Evolutionary conservation across 2,888 invertebrate genomes (phyloP).

Genomic region (Bombylius discolor): DNA sequence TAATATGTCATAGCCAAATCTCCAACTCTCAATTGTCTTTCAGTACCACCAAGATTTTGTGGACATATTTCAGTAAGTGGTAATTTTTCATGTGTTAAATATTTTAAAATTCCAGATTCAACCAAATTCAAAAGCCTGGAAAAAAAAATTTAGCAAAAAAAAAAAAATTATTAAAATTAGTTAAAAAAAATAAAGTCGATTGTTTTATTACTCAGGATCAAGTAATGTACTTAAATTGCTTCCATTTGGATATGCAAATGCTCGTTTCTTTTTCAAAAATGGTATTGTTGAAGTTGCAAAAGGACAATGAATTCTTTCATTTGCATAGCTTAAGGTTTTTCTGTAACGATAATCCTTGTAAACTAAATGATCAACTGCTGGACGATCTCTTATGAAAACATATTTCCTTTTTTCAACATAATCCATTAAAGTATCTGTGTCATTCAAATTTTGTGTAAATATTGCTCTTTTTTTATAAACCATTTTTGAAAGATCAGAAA

Average conservation of each 20-base stretch:
- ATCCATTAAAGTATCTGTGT: slow-evolving; percentile 33
- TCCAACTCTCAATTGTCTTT: slow-evolving; percentile 59
- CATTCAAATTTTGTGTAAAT: slow-evolving; percentile 31
- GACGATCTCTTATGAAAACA: slow-evolving; percentile 57
- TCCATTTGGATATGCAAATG: slow-evolving; percentile 55
- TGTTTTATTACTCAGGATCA: slow-evolving; percentile 49
- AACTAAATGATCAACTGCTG: slow-evolving; percentile 54
- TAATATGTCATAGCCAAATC: slow-evolving; percentile 70
- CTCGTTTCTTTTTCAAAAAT: slow-evolving; percentile 51
- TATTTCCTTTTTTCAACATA: slow-evolving; percentile 39
- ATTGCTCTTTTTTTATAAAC: slow-evolving; percentile 27
- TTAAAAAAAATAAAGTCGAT: neutral
- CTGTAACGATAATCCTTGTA: slow-evolving; percentile 51
- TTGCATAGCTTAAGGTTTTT: slow-evolving; percentile 42
- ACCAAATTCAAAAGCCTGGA: slow-evolving; percentile 52
- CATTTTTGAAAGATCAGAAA: slow-evolving; percentile 29
- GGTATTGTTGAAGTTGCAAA: slow-evolving; percentile 60
- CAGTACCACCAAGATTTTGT: slow-evolving; percentile 64
- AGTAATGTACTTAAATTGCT: slow-evolving; percentile 49
- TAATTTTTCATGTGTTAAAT: slow-evolving; percentile 46
- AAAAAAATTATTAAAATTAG: neutral
- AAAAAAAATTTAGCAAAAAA: slow-evolving; percentile 12
- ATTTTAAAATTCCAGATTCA: slow-evolving; percentile 63
- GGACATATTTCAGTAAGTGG: slow-evolving; percentile 71
- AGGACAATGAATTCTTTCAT: slow-evolving; percentile 55